Evolutionary conservation across 1,140 invertebrate species (phyloP), one percentile per base, ranked within the genome.

Genomic region (Ylistrum balloti): DNA sequence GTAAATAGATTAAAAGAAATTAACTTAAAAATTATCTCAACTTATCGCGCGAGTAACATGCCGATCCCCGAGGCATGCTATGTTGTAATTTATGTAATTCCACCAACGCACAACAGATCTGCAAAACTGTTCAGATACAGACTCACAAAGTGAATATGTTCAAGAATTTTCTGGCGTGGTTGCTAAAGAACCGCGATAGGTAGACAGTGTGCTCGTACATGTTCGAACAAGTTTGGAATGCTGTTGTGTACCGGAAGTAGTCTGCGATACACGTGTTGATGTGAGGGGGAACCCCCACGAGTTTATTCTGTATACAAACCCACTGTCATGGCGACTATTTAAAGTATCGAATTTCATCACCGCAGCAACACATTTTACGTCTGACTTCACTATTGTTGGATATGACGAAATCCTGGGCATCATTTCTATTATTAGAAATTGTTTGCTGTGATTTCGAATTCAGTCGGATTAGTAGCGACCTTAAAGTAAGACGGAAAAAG

Each of bases 181-280:
- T 74, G n/a, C 22, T n/a, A n/a, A n/a, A 74, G 28, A 74, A 28
- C n/a, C 7, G 56, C 5, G 56, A 74, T n/a, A 17, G 56, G 5
- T 22, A 28, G 22, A 5, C 5, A 5, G 35, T 38, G 35, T 38
- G 56, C 56, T 28, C 56, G 45, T 74, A 74, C 56, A 74, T 74
- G 56, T 74, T 74, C 56, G 56, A 74, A 74, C 56, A 74, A n/a
- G 56, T 74, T 74, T 74, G 56, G 56, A 74, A 74, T 74, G 56
- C 17, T 28, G 56, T 17, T 74, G 17, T 28, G 20, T 9, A 74
- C 56, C 56, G 56, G 56, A 74, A 74, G 56, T 74, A 28, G 56
- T 9, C 22, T 15, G 15, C 0, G 56, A 28, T n/a, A 74, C 56
- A 74, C n/a, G 56, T 74, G 56, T 74, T n/a, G 56, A 74, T 74